phyloP scores from a whole-genome alignment of 2,113 vertebrate species.

The Elephantulus edwardii region DNA sequence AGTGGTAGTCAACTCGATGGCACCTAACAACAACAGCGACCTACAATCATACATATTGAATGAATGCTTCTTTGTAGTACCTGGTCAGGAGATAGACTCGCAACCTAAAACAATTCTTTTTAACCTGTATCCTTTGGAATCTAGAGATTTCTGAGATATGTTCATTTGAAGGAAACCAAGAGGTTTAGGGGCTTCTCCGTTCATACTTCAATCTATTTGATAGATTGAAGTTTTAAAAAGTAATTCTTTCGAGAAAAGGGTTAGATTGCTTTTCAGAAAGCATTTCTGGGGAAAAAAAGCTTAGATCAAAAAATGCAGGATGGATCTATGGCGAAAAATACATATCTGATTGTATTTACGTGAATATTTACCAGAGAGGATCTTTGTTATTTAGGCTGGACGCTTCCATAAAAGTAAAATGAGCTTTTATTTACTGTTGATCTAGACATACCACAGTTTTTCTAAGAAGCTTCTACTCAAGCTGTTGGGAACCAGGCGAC shows the following conservation, averaged over 20 bases:
- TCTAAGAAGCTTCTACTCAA: not conserved
- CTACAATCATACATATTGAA: not conserved
- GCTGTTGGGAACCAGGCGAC: not conserved
- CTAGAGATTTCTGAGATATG: not conserved
- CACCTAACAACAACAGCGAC: too few species aligned
- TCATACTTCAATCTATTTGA: not conserved
- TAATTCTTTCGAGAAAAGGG: conserved; percentile 25
- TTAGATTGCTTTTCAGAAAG: conserved; percentile 15
- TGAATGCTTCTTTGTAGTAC: not conserved
- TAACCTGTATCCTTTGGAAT: not conserved
- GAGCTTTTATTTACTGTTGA: not conserved
- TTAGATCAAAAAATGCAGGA: too few species aligned
- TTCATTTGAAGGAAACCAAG: not conserved
- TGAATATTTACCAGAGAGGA: not conserved
- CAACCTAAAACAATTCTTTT: not conserved
- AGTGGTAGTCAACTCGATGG: too few species aligned
- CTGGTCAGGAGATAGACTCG: not conserved
- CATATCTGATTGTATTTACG: not conserved
- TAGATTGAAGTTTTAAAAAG: conserved; percentile 2
- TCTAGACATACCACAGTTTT: not conserved
- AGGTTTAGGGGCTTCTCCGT: not conserved
- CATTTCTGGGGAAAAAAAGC: conserved; percentile 8
- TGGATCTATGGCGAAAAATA: not conserved
- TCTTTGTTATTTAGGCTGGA: not conserved
- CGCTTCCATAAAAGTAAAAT: not conserved